Conservation (phyloP, 1,140 invertebrate genomes). For the Drosophila teissieri region DNA sequence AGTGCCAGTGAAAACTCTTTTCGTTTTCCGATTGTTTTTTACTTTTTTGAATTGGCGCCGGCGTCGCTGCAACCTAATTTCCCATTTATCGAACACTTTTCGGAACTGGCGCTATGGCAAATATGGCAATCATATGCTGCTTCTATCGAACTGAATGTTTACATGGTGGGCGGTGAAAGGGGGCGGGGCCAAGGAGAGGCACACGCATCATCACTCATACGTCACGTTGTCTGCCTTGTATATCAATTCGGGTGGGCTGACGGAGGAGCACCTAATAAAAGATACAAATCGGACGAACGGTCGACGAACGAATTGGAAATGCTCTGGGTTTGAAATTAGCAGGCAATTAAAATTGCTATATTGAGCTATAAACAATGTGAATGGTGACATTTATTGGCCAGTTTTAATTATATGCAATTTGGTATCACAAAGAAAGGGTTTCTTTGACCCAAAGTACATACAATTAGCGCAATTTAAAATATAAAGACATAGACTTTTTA, state of each 20-base stretch:
- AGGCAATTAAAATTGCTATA: conserved; percentile 1
- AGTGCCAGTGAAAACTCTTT: conserved; percentile 42
- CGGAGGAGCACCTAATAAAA: conserved; percentile 62
- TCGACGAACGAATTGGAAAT: conserved; percentile 39
- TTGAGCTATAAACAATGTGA: background rate
- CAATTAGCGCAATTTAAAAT: background rate
- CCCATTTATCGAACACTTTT: conserved; percentile 43
- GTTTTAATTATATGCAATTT: background rate
- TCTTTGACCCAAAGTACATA: background rate
- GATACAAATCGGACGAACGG: conserved; percentile 48
- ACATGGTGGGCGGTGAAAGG: conserved; percentile 14
- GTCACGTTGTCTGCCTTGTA: conserved; percentile 73
- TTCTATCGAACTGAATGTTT: conserved; percentile 49
- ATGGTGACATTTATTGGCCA: background rate
- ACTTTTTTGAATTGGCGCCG: conserved; percentile 60
- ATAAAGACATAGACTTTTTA: background rate
- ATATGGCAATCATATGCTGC: conserved; percentile 72
- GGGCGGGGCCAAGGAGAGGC: conserved; percentile 27
- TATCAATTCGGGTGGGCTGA: conserved; percentile 55
- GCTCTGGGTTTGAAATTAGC: conserved; percentile 14
- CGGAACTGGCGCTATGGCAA: conserved; percentile 64
- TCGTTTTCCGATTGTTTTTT: conserved; percentile 45
- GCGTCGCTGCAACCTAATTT: conserved; percentile 72
- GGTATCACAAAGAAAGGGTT: background rate
- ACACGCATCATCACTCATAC: conserved; percentile 80